These are phyloP conservation scores for Alitta virens DNA, from an alignment of 2,888 invertebrate genomes.

Conservation along the genomic window DNA sequence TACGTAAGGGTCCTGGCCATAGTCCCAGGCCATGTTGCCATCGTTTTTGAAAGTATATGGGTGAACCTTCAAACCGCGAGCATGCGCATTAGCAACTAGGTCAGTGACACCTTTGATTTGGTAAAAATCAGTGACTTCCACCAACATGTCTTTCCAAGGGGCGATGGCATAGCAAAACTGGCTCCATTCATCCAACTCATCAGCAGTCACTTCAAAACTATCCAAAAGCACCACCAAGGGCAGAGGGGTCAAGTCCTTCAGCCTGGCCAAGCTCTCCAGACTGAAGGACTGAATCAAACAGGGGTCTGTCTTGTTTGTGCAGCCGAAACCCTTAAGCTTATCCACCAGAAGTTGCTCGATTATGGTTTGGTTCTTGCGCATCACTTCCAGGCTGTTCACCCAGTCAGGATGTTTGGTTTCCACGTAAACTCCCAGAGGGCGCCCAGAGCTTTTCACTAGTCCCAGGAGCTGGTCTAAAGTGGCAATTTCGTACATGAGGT, in stretches of 20 bases:
- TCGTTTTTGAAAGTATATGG: slow-evolving; percentile 29
- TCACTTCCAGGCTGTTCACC: slow-evolving; percentile 23
- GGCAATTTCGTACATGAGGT: slow-evolving; percentile 21
- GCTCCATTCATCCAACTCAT: slow-evolving; percentile 13
- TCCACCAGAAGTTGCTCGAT: slow-evolving; percentile 28
- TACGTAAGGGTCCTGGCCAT: slow-evolving; percentile 26
- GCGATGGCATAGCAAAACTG: slow-evolving; percentile 25
- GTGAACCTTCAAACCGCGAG: slow-evolving; percentile 20
- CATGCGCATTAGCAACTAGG: slow-evolving; percentile 16
- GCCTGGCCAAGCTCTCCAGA: slow-evolving; percentile 15
- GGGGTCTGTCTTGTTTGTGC: slow-evolving; percentile 9
- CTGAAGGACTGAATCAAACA: slow-evolving; percentile 30
- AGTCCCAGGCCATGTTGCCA: slow-evolving; percentile 26
- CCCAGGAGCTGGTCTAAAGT: slow-evolving; percentile 26
- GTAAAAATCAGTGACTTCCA: background rate
- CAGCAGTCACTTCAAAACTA: background rate
- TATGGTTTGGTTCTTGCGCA: slow-evolving; percentile 15
- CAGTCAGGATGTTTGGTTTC: slow-evolving; percentile 30
- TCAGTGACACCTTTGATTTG: slow-evolving; percentile 16
- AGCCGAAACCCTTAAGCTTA: slow-evolving; percentile 11
- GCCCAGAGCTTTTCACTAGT: slow-evolving; percentile 11
- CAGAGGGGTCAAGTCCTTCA: slow-evolving; percentile 16
- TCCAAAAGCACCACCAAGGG: slow-evolving; percentile 18
- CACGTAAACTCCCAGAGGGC: slow-evolving; percentile 26
- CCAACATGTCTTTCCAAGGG: slow-evolving; percentile 13